Evolutionary conservation across 2,797 vertebrate genomes (phyloP).

Genomic region (Heteromormyrus szaboi): DNA sequence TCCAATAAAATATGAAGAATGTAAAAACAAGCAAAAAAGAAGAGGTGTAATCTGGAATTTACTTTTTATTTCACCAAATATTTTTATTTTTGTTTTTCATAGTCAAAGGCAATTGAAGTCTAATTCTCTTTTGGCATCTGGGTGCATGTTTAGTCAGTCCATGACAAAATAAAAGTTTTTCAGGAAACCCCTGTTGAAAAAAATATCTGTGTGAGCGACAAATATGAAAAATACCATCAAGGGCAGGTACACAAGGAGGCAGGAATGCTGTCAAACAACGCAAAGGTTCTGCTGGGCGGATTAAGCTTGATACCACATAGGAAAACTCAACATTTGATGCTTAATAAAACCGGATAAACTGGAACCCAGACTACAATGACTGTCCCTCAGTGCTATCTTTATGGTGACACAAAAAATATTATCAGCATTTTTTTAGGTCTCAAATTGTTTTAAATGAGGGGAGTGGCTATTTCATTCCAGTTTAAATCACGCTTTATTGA

Average conservation of each 20-base stretch:
- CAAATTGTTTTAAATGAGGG: background rate
- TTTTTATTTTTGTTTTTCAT: background rate
- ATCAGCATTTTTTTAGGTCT: background rate
- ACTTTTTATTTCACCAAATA: background rate
- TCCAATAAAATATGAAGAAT: conserved; percentile 17
- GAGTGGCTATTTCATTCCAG: background rate
- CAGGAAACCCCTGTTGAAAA: background rate
- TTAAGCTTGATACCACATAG: background rate
- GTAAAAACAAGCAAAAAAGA: background rate
- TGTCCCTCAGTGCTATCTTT: background rate
- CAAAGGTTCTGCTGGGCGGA: background rate
- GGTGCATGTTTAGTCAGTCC: background rate
- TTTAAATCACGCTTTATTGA: background rate
- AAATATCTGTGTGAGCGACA: no score
- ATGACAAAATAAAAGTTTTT: background rate
- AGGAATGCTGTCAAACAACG: background rate
- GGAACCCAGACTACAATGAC: background rate
- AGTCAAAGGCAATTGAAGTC: background rate
- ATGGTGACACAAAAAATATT: background rate
- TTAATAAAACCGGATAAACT: background rate
- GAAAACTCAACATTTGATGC: background rate
- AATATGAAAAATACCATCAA: background rate
- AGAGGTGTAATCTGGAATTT: background rate
- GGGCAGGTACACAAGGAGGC: background rate
- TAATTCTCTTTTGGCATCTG: background rate